Evolutionary conservation across 2,888 invertebrate species (phyloP), one percentile per base, ranked within the genome.

Genomic region (Andrena bucephala): DNA sequence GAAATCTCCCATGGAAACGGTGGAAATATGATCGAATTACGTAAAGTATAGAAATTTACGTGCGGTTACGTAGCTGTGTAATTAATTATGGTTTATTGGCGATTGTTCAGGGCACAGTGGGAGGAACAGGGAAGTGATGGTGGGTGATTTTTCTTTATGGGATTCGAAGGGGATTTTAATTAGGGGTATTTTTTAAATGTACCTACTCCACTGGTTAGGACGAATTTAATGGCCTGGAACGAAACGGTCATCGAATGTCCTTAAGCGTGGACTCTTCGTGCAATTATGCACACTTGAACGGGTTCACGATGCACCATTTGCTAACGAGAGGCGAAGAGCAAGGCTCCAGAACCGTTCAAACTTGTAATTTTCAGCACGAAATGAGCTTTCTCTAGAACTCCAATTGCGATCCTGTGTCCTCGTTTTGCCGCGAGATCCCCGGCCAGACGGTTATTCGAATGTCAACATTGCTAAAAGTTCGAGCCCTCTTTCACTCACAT

Each of bases 301-400:
- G 29, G 6, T 70, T 59, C 27, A 27, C 27, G 42, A 59, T 57
- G 8, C 57, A 7, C 6, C 29, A 29, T 24, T 36, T 7, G 65
- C 20, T 67, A 70, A 70, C 69, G 36, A 59, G 59, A 20, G 50
- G 31, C 66, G 50, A 6, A n/a, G n/a, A 50, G 16, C 36, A 50
- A 36, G 36, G 59, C n/a, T 10, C 54, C 6, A 31, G 24, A 52
- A 33, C 54, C 29, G 54, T 68, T 68, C 68, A 24, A 68, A 54
- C 42, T 59, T 59, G 54, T 59, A 42, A 70, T 70, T 70, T 57
- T 31, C 69, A 59, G 59, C 42, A 29, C 20, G 59, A 42, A 42
- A 70, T 70, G 42, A 57, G 59, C 69, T 70, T 70, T 70, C 69
- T 42, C 69, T 27, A 48, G 29, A 59, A 70, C n/a, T 29, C n/a